phyloP scores from a whole-genome alignment of 2,888 invertebrate species.

The Brachyptera putata region DNA sequence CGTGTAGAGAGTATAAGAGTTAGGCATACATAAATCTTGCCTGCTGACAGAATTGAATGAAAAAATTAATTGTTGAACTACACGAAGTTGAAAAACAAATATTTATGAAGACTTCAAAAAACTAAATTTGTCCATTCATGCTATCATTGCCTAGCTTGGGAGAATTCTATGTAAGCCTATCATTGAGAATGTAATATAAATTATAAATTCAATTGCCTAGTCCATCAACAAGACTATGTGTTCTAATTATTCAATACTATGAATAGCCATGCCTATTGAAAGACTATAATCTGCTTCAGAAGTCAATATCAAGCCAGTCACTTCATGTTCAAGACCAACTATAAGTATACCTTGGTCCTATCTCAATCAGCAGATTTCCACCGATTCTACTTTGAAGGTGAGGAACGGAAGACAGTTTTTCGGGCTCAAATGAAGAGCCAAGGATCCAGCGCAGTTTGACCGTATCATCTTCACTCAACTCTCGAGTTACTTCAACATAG shows the following conservation, averaged over 20 bases:
- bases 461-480: slow-evolving; percentile 56
- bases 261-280: too few relatives aligned
- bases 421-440: slow-evolving; percentile 61
- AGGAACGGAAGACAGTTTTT: slow-evolving; percentile 54
- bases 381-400: slow-evolving; percentile 46
- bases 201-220: neutral
- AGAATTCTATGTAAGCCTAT: too few relatives aligned
- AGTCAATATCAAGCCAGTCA: neutral
- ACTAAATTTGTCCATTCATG: too few relatives aligned
- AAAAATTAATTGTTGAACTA: too few relatives aligned
- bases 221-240: neutral
- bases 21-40: too few relatives aligned
- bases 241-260: neutral
- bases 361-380: slow-evolving; percentile 65
- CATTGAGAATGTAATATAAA: too few relatives aligned
- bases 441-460: slow-evolving; percentile 73
- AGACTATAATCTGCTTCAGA: too few relatives aligned
- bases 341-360: slow-evolving; percentile 71
- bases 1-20: too few relatives aligned
- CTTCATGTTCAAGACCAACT: neutral
- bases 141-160: too few relatives aligned
- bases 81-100: too few relatives aligned
- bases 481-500: slow-evolving; percentile 60
- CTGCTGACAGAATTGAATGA: too few relatives aligned
- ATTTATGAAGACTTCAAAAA: too few relatives aligned